phyloP scores from a whole-genome alignment of 2,888 invertebrate genomes.

The Epinotia brunnichana region DNA sequence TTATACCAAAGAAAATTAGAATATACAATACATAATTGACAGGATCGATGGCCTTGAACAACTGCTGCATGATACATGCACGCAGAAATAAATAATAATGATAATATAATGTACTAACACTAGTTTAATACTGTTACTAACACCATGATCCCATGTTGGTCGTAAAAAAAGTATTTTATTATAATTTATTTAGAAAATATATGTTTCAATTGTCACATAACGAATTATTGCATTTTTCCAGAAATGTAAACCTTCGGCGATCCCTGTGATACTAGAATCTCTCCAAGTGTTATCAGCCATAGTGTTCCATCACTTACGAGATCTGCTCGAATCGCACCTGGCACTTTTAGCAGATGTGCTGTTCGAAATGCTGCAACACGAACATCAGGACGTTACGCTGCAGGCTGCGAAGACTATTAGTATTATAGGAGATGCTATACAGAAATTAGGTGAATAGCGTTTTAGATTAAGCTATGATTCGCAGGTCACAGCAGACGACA shows the following conservation, averaged over 20 bases:
- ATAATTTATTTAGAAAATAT: no score
- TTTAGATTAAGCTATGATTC: no score
- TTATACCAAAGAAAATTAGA: no score
- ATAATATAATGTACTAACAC: no score
- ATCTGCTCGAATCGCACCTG: conserved; percentile 83
- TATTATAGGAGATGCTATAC: conserved; percentile 86
- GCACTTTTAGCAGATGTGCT: conserved; percentile 85
- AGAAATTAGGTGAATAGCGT: conserved; percentile 70
- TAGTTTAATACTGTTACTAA: no score
- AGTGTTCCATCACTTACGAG: conserved; percentile 83
- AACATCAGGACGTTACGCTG: conserved; percentile 86
- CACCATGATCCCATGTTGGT: no score
- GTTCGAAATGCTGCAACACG: conserved; percentile 83
- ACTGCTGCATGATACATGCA: no score
- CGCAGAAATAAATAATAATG: no score
- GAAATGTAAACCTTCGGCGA: conserved; percentile 73
- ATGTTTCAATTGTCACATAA: not conserved
- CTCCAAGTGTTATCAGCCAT: conserved; percentile 88
- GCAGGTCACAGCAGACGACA: no score
- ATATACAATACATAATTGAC: no score
- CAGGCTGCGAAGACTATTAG: conserved; percentile 89
- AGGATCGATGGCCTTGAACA: no score
- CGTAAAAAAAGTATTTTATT: no score
- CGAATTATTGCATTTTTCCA: conserved; percentile 52
- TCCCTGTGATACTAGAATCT: conserved; percentile 90